Conservation (phyloP, 2,888 invertebrate genomes). For the Nymphalis c-album region DNA sequence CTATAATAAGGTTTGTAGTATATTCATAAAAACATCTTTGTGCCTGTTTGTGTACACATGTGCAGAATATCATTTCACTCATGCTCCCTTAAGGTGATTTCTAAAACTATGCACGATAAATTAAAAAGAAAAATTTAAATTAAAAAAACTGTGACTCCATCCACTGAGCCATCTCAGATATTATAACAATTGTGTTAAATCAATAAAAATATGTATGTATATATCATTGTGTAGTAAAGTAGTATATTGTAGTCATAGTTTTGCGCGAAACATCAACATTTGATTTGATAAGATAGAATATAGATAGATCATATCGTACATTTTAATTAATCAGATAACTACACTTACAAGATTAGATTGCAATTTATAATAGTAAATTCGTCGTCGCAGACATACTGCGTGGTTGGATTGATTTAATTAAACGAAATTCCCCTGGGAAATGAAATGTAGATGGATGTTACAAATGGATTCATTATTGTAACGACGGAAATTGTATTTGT, state of each 20-base stretch:
- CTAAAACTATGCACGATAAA: too few relatives aligned
- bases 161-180: too few relatives aligned
- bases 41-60: too few relatives aligned
- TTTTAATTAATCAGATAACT: constrained; percentile 23
- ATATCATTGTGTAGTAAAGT: too few relatives aligned
- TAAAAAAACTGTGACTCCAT: too few relatives aligned
- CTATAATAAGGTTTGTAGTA: too few relatives aligned
- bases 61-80: too few relatives aligned
- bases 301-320: constrained; percentile 10
- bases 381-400: background rate
- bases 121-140: too few relatives aligned
- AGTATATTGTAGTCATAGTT: background rate
- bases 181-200: too few relatives aligned
- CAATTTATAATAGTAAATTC: constrained; percentile 11
- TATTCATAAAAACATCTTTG: too few relatives aligned
- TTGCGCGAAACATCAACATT: constrained; percentile 5
- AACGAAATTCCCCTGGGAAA: background rate
- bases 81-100: too few relatives aligned
- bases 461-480: background rate
- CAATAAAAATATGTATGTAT: too few relatives aligned
- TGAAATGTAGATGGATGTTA: constrained; percentile 1
- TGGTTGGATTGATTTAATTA: constrained; percentile 9
- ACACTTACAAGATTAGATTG: constrained; percentile 12
- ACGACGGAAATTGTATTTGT: background rate
- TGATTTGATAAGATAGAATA: constrained; percentile 1